Evolutionary conservation across 2,113 vertebrate genomes (phyloP), one percentile per base, ranked within the genome.

Genomic region (Brachirus orientalis): DNA sequence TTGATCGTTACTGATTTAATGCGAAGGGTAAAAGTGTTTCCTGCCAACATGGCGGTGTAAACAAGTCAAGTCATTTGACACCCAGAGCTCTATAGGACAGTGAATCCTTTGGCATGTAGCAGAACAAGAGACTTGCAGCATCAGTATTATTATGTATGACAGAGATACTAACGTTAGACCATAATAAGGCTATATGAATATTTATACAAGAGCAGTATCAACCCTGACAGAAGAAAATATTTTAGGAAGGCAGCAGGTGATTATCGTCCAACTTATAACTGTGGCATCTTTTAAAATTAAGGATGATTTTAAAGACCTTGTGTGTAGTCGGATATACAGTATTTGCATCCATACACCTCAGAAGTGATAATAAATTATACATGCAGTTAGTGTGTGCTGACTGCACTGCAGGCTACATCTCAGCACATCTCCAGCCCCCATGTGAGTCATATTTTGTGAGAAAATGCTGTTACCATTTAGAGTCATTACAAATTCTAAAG

Each of bases 361-460:
- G 58, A 74, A 19, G 28, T 53, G 76, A 37, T 6, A 28, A 61
- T 79, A 11, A 82, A 79, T 79, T 67, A 82, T 79, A 60, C 47
- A 85, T 72, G 17, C 10, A 2, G 53, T 18, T 14, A 61, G 33
- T 48, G 63, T 13, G 7, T 61, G 20, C 44, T 37, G 41, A 57
- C 65, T 63, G 57, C 9, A 18, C 62, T 35, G 40, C 52, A 51
- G 57, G 48, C 41, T 63, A 43, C 68, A 33, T 69, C 46, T 46
- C 37, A 37, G 70, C 19, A 57, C 48, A 36, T 13, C 46, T 59
- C 3, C 0, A 16, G 7, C 38, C 60, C 50, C 69, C 72, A 50
- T 38, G 64, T 55, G 40, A 63, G 57, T 73, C 38, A 38, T 19
- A 54, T 43, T 69, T 11, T 71, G 58, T 37, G 20, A 54, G 41